These are phyloP conservation scores for Aleiodes sp. DNA, from an alignment of 1,140 invertebrate species.

Conservation along the genomic window DNA sequence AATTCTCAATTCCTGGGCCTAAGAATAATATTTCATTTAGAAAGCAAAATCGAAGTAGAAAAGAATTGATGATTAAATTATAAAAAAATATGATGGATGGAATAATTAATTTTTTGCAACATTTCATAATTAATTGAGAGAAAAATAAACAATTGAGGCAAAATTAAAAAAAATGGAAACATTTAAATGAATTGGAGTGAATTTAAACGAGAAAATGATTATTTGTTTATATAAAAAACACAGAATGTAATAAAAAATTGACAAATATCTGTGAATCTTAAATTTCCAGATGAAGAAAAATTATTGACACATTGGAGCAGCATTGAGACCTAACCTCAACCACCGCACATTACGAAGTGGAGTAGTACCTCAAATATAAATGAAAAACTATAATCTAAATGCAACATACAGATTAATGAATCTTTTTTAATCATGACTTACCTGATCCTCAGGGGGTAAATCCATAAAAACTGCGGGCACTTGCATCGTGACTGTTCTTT, in stretches of 20 bases:
- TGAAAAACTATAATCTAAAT: neutral
- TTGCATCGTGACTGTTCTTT: slow-evolving; percentile 68
- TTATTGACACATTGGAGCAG: neutral
- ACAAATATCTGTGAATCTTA: no score
- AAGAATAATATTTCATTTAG: slow-evolving; percentile 35
- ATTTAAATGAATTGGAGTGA: no score
- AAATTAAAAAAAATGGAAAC: no score
- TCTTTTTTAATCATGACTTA: slow-evolving; percentile 53
- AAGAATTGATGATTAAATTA: no score
- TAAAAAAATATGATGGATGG: no score
- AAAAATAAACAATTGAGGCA: no score
- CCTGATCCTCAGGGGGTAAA: slow-evolving; percentile 81
- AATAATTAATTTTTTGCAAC: no score
- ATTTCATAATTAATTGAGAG: no score
- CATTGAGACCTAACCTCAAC: neutral
- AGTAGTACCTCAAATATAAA: neutral
- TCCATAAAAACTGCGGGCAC: slow-evolving; percentile 84
- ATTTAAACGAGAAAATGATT: no score
- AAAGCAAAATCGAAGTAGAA: neutral
- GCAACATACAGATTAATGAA: slow-evolving; percentile 22
- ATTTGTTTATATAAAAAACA: no score
- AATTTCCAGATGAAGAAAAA: no score
- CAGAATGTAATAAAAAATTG: no score
- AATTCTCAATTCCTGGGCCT: slow-evolving; percentile 88
- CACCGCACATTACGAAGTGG: neutral